Evolutionary conservation across 2,888 invertebrate genomes (phyloP), one percentile per base, ranked within the genome.

Genomic region (Parapristionchus giblindavisi): DNA sequence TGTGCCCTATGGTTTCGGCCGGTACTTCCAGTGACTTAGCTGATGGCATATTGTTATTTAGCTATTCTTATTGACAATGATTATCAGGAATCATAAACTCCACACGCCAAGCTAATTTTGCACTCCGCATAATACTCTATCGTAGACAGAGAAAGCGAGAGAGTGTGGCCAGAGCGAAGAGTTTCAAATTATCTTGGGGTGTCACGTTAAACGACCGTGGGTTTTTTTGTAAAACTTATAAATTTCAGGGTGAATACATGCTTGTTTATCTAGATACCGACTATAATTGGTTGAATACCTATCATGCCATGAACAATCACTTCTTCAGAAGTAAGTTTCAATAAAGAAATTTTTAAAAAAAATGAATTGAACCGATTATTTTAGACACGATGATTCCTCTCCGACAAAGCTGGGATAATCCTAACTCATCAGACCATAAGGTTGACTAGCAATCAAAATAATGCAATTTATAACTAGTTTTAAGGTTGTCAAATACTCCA

Each of bases 251-350:
- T 0, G 93, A 94, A 82, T 95, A 96, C 87, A 92, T 94, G 1
- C 92, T 95, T 32, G 93, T 96, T 43, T 94, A 94, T 0, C 93
- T 95, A 0, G 94, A 95, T 85, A 93, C 94, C 83, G 93, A 94
- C 87, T 93, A 93, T 65, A 93, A 93, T 85, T 88, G 87, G 80
- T 78, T 85, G 21, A 79, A 84, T 66, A 87, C 85, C 14, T 86
- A 87, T 75, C 84, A 87, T 75, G 86, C 87, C 2, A 87, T 87
- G 86, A 87, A 88, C 76, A 86, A 87, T 76, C 86, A 87, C 73
- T 87, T 86, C 75, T 79, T 84, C 66, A 77, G 87, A 77, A 81
- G 87, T 87, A 43, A 63, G 78, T 66, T 66, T 1, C 6, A 54
- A n/a, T n/a, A 54, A 14, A 6, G 54, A n/a, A 6, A 24, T 11